Conservation (phyloP, 2,113 vertebrate species). For the Tragulus kanchil region DNA sequence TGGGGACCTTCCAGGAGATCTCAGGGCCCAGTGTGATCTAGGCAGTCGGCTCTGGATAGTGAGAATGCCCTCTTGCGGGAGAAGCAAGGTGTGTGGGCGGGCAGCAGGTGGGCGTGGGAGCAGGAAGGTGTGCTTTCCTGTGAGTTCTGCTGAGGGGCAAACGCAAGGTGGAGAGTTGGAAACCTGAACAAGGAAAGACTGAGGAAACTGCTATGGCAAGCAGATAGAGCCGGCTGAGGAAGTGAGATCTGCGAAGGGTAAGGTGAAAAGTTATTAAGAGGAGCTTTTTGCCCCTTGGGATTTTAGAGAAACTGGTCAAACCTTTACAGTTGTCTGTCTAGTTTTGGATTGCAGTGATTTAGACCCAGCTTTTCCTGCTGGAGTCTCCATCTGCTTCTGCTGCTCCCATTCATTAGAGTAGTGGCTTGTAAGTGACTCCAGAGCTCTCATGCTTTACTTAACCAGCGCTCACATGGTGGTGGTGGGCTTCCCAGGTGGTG, state of each 20-base stretch:
- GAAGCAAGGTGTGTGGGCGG: background rate
- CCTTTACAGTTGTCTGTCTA: background rate
- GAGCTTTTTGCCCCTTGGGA: background rate
- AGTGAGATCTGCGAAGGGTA: background rate
- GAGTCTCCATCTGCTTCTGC: background rate
- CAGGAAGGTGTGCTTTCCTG: background rate
- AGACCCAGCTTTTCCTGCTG: background rate
- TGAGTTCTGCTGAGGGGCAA: background rate
- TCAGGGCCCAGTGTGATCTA: rapidly evolving
- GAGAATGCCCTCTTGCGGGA: background rate
- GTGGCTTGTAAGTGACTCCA: background rate
- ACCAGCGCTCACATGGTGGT: background rate
- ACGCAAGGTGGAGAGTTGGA: background rate
- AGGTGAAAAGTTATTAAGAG: background rate
- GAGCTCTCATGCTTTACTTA: background rate
- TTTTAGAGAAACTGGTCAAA: background rate
- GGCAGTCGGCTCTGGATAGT: background rate
- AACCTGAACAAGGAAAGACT: background rate
- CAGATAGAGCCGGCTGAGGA: background rate
- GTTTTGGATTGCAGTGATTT: background rate
- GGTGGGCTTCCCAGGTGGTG: too few relatives aligned
- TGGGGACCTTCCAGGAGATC: background rate
- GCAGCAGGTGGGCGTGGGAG: background rate
- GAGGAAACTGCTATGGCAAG: background rate
- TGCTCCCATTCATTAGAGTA: background rate